Evolutionary conservation across 2,113 vertebrate genomes (phyloP), one percentile per base, ranked within the genome.

Genomic region (Uria lomvia): DNA sequence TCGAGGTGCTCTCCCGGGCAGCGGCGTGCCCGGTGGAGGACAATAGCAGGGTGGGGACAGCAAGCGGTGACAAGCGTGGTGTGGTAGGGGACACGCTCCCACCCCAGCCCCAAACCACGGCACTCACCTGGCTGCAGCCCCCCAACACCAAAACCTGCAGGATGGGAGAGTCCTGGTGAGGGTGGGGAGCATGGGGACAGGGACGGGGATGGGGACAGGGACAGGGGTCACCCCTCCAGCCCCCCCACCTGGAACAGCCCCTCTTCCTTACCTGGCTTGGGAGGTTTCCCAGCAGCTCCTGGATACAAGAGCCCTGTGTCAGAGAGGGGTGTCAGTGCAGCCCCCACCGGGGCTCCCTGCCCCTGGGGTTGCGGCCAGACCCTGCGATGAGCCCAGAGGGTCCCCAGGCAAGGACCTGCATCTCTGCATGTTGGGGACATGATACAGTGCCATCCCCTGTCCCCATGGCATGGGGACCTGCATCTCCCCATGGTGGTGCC

Each of bases 271-370:
- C 97, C 97, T 92, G 96, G 91, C 90, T 98, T 97, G 88, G 96
- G 97, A 88, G 97, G 97, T 93, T 98, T 98, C 42, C 94, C 97
- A 87, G 34, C 94, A 74, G 95, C 96, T 90, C 91, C 96, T 83
- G 97, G 88, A 76, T 70, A 95, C 40, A 90, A 88, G 38, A 90
- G 23, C 29, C 71, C 95, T 80, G 45, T 8, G 38, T 58, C 82
- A 85, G 82, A 95, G 75, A 34, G 27, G 75, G 55, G 55, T 24
- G 30, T 80, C 59, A 92, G 66, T 14, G 32, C 75, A 86, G 81
- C 60, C 68, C 40, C 23, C 21, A 8, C 8, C 2, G 0, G 1
- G 59, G 43, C 36, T 84, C 8, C 1, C 45, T 75, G 65, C 16
- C 20, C 42, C 83, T 6, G 1, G 23, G 26, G 53, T 59, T 68